These are phyloP conservation scores for Triplophysa rosa DNA, from an alignment of 2,113 vertebrate genomes.

Conservation along the genomic window DNA sequence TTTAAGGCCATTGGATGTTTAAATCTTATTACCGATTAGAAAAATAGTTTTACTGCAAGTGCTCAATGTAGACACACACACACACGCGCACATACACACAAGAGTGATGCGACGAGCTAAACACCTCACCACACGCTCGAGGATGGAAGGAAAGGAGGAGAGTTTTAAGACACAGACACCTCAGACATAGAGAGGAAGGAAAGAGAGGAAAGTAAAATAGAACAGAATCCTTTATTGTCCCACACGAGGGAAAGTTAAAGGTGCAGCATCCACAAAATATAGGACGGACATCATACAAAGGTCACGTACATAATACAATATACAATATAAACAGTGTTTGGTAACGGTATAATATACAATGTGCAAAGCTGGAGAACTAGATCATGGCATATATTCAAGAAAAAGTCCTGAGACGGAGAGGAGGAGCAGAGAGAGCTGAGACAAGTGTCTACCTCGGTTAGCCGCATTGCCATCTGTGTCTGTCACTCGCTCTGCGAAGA, in stretches of 20 bases:
- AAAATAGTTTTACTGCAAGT: too few species aligned
- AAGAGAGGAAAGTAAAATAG: conserved; percentile 73
- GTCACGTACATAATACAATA: conserved; percentile 74
- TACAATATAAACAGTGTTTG: conserved; percentile 81
- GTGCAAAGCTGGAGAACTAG: conserved; percentile 61
- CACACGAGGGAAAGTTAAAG: conserved; percentile 67
- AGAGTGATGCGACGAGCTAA: conserved; percentile 9
- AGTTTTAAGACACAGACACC: conserved; percentile 52
- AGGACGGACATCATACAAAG: conserved; percentile 79
- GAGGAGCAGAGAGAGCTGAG: conserved; percentile 71
- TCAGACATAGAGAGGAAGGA: conserved; percentile 64
- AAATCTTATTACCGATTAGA: too few species aligned
- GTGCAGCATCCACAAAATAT: conserved; percentile 73
- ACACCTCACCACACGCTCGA: conserved; percentile 28
- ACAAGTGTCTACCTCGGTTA: conserved; percentile 76
- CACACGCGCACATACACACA: conserved; percentile 47
- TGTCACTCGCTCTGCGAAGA: conserved; percentile 42
- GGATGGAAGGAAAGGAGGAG: conserved; percentile 47
- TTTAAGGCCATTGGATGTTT: too few species aligned
- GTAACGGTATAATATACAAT: conserved; percentile 79
- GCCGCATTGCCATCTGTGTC: conserved; percentile 35
- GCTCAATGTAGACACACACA: conserved; percentile 23
- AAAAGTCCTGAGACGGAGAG: conserved; percentile 75
- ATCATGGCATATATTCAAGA: conserved; percentile 72
- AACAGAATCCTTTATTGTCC: conserved; percentile 81